Percentiles rank a stretch among this genome's conserved stretches.
Conservation (phyloP, 2,888 invertebrate genomes). For the Anagyrus pseudococci region DNA sequence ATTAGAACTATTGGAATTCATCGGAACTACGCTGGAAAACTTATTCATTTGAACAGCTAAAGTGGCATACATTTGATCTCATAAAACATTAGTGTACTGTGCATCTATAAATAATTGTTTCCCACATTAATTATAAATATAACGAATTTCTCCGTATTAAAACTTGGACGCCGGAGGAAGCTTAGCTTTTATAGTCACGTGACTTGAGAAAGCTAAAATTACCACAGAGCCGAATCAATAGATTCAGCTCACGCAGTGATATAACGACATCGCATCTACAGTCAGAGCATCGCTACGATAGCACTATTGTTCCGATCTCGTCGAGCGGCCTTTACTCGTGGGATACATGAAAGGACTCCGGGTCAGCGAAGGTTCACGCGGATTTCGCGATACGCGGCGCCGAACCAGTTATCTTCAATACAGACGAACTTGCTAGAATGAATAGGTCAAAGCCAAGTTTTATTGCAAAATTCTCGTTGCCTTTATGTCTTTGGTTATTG, state of each 20-base stretch:
- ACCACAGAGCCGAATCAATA: constrained; percentile 53
- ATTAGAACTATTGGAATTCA: too few relatives aligned
- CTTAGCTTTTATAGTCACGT: too few relatives aligned
- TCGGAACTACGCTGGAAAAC: too few relatives aligned
- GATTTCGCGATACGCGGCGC: constrained; percentile 4
- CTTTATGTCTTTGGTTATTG: too few relatives aligned
- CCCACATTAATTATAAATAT: too few relatives aligned
- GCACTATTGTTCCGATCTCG: constrained; percentile 16
- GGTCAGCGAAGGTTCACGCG: constrained; percentile 11
- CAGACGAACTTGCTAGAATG: neutral
- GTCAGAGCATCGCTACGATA: constrained; percentile 21
- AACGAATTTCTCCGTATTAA: too few relatives aligned
- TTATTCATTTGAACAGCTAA: too few relatives aligned
- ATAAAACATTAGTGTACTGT: too few relatives aligned
- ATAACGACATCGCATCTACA: constrained; percentile 51
- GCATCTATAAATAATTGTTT: too few relatives aligned
- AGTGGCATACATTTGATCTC: too few relatives aligned
- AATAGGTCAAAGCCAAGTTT: constrained; percentile 21
- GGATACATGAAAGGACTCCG: constrained; percentile 7
- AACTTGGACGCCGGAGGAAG: too few relatives aligned
- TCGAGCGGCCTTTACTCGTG: neutral
- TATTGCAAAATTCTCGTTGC: constrained; percentile 3
- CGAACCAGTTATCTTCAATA: constrained; percentile 9
- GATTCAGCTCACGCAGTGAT: constrained; percentile 54
- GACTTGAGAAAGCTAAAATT: too few relatives aligned